These are phyloP conservation scores for Drosophila percnosoma DNA, from an alignment of 2,888 invertebrate species.

Conservation along the genomic window DNA sequence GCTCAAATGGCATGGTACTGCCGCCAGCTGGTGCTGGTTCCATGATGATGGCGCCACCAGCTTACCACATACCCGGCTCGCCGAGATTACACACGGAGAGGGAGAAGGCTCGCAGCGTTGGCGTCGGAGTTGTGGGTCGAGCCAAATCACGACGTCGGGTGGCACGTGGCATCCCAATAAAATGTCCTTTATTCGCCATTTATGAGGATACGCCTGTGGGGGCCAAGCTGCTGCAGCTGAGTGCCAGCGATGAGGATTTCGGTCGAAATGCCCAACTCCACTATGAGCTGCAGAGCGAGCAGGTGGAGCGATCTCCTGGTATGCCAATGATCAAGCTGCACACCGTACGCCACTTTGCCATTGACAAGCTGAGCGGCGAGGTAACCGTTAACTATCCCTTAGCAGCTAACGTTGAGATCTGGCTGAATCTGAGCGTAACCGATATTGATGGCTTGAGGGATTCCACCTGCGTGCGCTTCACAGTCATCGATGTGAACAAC, in stretches of 20 bases:
- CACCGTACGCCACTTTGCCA: constrained; percentile 87
- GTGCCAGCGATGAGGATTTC: constrained; percentile 90
- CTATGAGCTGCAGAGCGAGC: constrained; percentile 90
- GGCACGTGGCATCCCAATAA: constrained; percentile 54
- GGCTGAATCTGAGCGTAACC: constrained; percentile 90
- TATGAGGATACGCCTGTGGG: constrained; percentile 91
- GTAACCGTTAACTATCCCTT: constrained; percentile 89
- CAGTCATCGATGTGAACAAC: constrained; percentile 92
- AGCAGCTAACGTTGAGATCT: constrained; percentile 91
- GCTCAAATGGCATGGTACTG: constrained; percentile 57
- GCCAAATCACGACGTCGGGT: constrained; percentile 66
- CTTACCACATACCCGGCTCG: constrained; percentile 83
- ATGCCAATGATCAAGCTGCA: constrained; percentile 60
- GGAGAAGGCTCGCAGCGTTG: constrained; percentile 33
- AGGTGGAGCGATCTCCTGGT: constrained; percentile 86
- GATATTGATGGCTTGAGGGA: constrained; percentile 92
- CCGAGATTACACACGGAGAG: constrained; percentile 71
- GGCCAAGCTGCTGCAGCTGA: constrained; percentile 88
- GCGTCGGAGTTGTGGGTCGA: constrained; percentile 39
- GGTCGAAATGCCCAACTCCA: constrained; percentile 89
- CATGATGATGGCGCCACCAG: constrained; percentile 70
- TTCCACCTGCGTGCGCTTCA: constrained; percentile 89
- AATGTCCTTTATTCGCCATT: constrained; percentile 88
- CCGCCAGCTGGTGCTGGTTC: constrained; percentile 58
- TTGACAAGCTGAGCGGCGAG: constrained; percentile 91